phyloP scores from a whole-genome alignment of 1,140 invertebrate genomes.

The Acromyrmex heyeri region DNA sequence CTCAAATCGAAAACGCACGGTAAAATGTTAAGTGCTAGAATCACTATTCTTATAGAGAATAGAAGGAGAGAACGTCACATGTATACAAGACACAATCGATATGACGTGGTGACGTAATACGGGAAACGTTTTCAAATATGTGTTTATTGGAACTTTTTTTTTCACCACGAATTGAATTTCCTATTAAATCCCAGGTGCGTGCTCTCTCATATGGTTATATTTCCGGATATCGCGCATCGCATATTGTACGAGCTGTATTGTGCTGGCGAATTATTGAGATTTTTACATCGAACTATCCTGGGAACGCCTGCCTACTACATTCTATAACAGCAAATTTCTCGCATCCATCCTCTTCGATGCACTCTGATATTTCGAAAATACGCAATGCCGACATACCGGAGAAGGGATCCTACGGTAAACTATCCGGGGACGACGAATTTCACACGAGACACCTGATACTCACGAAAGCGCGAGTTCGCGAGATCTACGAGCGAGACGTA shows the following conservation, averaged over 20 bases:
- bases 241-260: constrained; percentile 27
- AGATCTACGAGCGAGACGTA: constrained; percentile 49
- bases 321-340: constrained; percentile 56
- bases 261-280: constrained; percentile 55
- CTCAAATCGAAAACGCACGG: constrained; percentile 1
- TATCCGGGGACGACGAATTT: constrained; percentile 45
- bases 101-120: background rate
- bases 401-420: constrained; percentile 46
- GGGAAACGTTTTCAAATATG: background rate
- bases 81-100: background rate
- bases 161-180: constrained; percentile 45
- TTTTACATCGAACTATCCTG: constrained; percentile 60
- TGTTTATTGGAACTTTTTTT: constrained; percentile 21
- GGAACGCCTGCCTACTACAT: constrained; percentile 44
- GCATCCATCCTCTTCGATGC: constrained; percentile 43
- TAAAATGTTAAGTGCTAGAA: background rate
- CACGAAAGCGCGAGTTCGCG: constrained; percentile 25
- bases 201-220: constrained; percentile 34
- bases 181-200: constrained; percentile 11
- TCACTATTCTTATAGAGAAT: background rate
- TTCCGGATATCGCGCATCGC: constrained; percentile 22
- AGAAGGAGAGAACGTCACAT: background rate
- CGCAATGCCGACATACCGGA: constrained; percentile 35
- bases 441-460: constrained; percentile 55
- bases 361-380: constrained; percentile 56